phyloP scores from a whole-genome alignment of 2,888 invertebrate genomes.

The Augiades crinisus region DNA sequence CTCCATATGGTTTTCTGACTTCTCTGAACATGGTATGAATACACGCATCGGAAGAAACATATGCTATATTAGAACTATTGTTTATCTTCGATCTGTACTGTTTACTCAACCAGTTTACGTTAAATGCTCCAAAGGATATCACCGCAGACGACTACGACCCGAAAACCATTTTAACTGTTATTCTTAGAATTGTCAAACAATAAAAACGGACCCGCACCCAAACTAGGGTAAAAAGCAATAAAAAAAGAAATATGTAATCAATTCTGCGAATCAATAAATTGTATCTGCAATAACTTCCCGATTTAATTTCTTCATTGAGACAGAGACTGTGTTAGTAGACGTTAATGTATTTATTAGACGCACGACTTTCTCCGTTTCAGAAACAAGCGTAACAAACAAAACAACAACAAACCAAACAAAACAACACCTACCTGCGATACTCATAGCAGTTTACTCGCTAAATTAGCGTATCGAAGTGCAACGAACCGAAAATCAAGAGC shows the following conservation, averaged over 20 bases:
- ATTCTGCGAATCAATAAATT: neutral
- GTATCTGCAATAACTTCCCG: too few species aligned
- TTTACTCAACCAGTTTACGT: constrained; percentile 20
- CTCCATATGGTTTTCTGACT: constrained; percentile 21
- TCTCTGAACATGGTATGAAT: constrained; percentile 13
- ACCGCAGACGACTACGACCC: neutral
- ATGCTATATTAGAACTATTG: constrained; percentile 20
- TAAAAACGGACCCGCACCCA: neutral
- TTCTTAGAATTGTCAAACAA: constrained; percentile 12
- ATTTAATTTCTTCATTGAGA: too few species aligned
- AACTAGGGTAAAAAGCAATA: constrained; percentile 4
- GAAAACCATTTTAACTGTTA: neutral
- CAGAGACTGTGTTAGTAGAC: neutral
- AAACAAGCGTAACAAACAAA: constrained; percentile 29
- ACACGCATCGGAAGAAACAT: constrained; percentile 18
- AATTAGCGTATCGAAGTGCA: constrained; percentile 38
- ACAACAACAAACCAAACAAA: constrained; percentile 29
- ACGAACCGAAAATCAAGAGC: constrained; percentile 34
- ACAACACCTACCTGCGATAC: constrained; percentile 36
- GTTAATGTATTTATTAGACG: neutral
- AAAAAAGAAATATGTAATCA: neutral
- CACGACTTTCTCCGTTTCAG: constrained; percentile 7
- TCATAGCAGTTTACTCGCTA: constrained; percentile 35
- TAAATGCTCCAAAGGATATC: constrained; percentile 11
- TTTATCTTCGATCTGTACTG: constrained; percentile 23